Conservation (phyloP, 2,888 invertebrate species). For the Sceliomorpha sp. region DNA sequence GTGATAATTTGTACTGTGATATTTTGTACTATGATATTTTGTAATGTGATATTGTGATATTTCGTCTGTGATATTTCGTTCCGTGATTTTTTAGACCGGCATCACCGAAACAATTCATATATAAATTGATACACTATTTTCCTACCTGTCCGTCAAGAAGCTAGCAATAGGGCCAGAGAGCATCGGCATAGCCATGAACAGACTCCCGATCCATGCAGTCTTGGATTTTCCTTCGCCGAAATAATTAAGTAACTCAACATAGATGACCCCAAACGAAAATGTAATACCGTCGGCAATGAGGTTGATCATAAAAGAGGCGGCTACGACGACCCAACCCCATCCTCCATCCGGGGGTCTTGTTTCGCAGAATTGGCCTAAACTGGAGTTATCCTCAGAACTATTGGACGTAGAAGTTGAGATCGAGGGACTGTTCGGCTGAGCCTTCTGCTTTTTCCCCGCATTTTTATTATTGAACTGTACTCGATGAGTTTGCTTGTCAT, state of each 20-base stretch:
- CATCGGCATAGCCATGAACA: constrained; percentile 95
- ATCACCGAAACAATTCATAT: too few species aligned
- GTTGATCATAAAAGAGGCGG: constrained; percentile 93
- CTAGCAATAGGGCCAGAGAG: constrained; percentile 92
- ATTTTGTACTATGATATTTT: too few species aligned
- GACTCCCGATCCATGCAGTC: constrained; percentile 93
- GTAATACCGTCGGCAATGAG: constrained; percentile 95
- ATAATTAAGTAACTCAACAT: constrained; percentile 90
- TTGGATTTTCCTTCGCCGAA: constrained; percentile 92
- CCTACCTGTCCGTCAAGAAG: constrained; percentile 86
- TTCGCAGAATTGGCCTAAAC: constrained; percentile 84
- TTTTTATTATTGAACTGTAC: constrained; percentile 75
- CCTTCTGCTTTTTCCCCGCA: constrained; percentile 40
- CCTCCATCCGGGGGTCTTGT: constrained; percentile 92
- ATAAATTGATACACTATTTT: too few species aligned
- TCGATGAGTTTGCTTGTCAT: constrained; percentile 67
- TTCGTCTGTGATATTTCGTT: too few species aligned
- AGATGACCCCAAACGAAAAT: constrained; percentile 95
- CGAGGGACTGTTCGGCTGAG: constrained; percentile 72
- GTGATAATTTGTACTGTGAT: too few species aligned
- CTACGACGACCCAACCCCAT: constrained; percentile 96
- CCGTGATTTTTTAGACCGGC: too few species aligned
- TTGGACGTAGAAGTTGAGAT: constrained; percentile 78
- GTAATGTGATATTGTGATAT: too few species aligned
- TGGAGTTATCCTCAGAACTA: constrained; percentile 84